A percentile compares a stretch with the other conserved stretches of the same genome.
These are phyloP conservation scores for Callionymus lyra DNA, from an alignment of 2,113 vertebrate genomes.

Conservation along the genomic window DNA sequence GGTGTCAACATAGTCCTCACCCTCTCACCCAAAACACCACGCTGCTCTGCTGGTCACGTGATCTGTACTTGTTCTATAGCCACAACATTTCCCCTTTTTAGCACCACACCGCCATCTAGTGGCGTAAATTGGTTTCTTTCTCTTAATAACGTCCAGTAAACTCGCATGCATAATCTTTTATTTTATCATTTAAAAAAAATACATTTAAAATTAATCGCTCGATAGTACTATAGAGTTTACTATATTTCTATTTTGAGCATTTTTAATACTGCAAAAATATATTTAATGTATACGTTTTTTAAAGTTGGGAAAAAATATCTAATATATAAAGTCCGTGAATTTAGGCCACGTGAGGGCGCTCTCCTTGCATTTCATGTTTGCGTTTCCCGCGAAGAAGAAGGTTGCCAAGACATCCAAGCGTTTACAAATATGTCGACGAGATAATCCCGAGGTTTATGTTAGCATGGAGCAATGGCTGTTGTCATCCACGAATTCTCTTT, in stretches of 20 bases:
- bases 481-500: neutral
- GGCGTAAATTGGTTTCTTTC: slow-evolving; percentile 3
- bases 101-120: slow-evolving; percentile 22
- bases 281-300: neutral
- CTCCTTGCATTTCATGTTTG: neutral
- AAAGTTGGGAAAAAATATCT: neutral
- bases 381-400: slow-evolving; percentile 12
- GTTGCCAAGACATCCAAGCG: slow-evolving; percentile 44
- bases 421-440: slow-evolving; percentile 40
- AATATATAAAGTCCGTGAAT: too few relatives aligned
- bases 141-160: too few relatives aligned
- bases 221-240: too few relatives aligned
- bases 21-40: neutral
- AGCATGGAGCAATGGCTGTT: slow-evolving; percentile 42
- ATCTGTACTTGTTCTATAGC: slow-evolving; percentile 1
- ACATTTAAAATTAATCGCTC: neutral
- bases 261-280: neutral
- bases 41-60: slow-evolving; percentile 13
- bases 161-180: too few relatives aligned
- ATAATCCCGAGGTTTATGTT: neutral
- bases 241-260: too few relatives aligned
- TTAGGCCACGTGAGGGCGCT: slow-evolving; percentile 15
- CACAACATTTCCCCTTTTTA: too few relatives aligned
- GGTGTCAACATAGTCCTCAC: slow-evolving; percentile 28
- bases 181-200: too few relatives aligned